Evolutionary conservation across 2,113 vertebrate genomes (phyloP).

Genomic region (Xiphophorus maculatus): DNA sequence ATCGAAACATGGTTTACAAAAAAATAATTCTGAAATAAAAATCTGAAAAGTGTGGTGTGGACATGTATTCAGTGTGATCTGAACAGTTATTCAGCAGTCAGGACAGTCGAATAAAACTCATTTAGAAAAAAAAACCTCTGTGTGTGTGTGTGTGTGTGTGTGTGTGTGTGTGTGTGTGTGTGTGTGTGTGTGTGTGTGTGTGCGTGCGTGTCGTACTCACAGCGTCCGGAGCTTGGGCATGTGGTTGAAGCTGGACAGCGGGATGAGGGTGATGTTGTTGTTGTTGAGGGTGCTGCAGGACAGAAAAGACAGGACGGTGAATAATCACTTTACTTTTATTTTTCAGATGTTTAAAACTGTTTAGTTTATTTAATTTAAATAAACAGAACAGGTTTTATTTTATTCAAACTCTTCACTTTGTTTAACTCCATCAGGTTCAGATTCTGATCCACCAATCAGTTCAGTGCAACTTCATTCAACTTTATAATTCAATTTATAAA

Average conservation of each 20-base stretch:
- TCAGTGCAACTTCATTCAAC: not conserved
- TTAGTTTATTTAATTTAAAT: too few species aligned
- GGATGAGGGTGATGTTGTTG: constrained; percentile 98
- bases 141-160: not conserved
- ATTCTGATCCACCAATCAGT: not conserved
- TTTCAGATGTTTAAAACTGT: not conserved
- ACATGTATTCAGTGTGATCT: too few species aligned
- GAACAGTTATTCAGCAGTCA: too few species aligned
- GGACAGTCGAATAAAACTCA: too few species aligned
- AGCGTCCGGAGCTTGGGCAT: constrained; percentile 99
- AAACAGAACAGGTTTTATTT: too few species aligned
- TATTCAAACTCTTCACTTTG: not conserved
- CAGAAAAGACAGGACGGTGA: constrained; percentile 2
- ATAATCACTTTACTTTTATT: not conserved
- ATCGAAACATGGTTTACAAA: too few species aligned
- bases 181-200: constrained; percentile 3
- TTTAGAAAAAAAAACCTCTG: not conserved
- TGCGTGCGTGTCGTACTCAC: constrained; percentile 84
- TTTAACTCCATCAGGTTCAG: not conserved
- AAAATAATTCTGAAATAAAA: too few species aligned
- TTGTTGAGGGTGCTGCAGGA: constrained; percentile 95
- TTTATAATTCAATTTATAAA: not conserved
- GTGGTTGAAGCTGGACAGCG: constrained; percentile 99
- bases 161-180: constrained; percentile 12
- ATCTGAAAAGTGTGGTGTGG: too few species aligned